phyloP scores from a whole-genome alignment of 2,888 invertebrate species.

The Amorpha juglandis region DNA sequence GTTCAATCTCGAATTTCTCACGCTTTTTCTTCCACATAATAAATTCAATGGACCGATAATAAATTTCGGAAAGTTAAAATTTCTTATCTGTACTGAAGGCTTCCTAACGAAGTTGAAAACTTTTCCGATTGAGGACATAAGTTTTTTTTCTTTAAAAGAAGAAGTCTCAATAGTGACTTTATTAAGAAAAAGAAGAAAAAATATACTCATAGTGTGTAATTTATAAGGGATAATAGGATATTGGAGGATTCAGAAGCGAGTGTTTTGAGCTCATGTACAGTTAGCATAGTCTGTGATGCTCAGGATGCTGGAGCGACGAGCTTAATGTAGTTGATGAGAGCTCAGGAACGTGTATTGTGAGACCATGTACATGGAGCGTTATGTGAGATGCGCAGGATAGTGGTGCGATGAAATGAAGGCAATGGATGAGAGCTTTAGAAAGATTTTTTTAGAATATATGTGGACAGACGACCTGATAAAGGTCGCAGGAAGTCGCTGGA shows the following conservation, averaged over 20 bases:
- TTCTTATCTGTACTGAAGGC: slow-evolving; percentile 27
- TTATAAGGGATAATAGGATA: background rate
- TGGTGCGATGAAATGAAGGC: slow-evolving; percentile 3
- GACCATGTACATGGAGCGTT: background rate
- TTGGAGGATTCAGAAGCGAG: background rate
- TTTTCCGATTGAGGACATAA: slow-evolving; percentile 13
- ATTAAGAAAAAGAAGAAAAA: slow-evolving; percentile 15
- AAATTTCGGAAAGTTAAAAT: slow-evolving; percentile 21
- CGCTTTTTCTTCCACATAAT: slow-evolving; percentile 22
- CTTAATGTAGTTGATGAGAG: slow-evolving; percentile 15
- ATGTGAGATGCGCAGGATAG: background rate
- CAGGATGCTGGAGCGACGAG: background rate
- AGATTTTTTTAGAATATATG: no score
- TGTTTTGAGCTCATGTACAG: background rate
- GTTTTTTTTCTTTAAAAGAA: slow-evolving; percentile 14
- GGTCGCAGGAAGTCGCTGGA: no score
- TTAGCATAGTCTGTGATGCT: slow-evolving; percentile 6
- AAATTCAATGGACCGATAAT: slow-evolving; percentile 19
- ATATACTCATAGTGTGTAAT: slow-evolving; percentile 2
- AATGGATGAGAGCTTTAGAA: background rate
- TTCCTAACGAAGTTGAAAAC: slow-evolving; percentile 30
- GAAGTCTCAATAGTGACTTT: slow-evolving; percentile 15
- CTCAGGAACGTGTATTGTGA: slow-evolving; percentile 4
- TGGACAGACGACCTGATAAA: no score
- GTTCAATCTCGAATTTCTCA: slow-evolving; percentile 7